These are phyloP conservation scores for Morinoia aosen DNA, from an alignment of 2,888 invertebrate species.

Conservation along the genomic window DNA sequence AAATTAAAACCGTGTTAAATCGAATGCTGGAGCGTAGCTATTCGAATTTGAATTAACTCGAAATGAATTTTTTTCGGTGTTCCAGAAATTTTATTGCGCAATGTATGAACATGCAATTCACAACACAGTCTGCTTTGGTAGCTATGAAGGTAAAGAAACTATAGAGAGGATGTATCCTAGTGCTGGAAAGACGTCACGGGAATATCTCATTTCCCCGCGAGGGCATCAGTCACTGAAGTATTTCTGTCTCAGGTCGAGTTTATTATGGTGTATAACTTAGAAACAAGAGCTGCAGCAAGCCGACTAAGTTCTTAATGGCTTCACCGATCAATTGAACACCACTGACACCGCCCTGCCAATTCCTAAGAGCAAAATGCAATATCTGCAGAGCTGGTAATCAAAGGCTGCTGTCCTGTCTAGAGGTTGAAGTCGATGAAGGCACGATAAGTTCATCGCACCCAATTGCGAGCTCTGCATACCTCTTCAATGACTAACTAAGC, in stretches of 20 bases:
- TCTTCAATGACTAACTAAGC: slow-evolving; percentile 13
- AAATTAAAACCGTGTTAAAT: not conserved
- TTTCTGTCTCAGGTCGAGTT: not conserved
- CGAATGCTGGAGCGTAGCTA: not conserved
- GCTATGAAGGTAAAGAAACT: not conserved
- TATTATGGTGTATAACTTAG: slow-evolving; percentile 44
- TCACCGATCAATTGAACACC: slow-evolving; percentile 39
- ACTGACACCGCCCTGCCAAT: not conserved
- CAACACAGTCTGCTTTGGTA: not conserved
- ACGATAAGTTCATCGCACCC: not conserved
- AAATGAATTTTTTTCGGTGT: not conserved
- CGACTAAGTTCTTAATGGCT: slow-evolving; percentile 50
- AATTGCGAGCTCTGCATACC: not conserved
- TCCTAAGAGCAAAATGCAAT: not conserved
- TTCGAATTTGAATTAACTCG: not conserved
- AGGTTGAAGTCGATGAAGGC: not conserved
- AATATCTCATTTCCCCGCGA: not conserved
- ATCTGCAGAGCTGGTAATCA: not conserved
- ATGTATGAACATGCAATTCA: not conserved
- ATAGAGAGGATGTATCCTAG: not conserved
- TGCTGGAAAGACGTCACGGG: not conserved
- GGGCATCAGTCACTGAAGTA: not conserved
- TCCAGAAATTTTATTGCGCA: not conserved
- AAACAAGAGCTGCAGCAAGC: slow-evolving; percentile 41
- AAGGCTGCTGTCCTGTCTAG: not conserved